Percentiles rank a stretch among this genome's conserved stretches.
phyloP scores from a whole-genome alignment of 1,140 invertebrate genomes.

The Triops longicaudatus region DNA sequence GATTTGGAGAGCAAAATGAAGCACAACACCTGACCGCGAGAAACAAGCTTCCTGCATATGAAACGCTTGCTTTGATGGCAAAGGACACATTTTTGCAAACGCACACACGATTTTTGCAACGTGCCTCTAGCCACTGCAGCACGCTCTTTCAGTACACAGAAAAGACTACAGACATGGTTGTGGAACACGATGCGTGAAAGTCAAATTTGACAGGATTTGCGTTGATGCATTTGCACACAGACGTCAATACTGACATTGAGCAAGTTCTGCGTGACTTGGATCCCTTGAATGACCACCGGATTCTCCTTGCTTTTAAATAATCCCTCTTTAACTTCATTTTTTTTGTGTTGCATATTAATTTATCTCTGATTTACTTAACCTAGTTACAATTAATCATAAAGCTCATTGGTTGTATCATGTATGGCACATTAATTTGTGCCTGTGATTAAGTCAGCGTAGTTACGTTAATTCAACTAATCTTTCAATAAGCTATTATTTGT shows the following conservation, averaged over 20 bases:
- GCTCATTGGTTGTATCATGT: no score
- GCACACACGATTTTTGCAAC: background rate
- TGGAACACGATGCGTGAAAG: constrained; percentile 32
- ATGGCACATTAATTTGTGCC: no score
- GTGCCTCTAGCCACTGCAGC: constrained; percentile 31
- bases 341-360: background rate
- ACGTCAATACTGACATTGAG: background rate
- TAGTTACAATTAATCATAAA: background rate
- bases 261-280: background rate
- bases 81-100: background rate
- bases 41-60: background rate
- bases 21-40: background rate
- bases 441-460: no score
- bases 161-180: constrained; percentile 44
- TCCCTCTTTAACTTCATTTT: background rate
- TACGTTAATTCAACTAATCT: no score
- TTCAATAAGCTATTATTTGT: no score
- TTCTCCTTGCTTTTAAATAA: background rate
- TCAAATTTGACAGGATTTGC: constrained; percentile 31
- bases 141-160: constrained; percentile 34
- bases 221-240: constrained; percentile 30
- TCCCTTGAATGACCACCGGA: background rate
- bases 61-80: background rate
- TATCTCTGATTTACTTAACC: background rate
- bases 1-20: background rate